These are phyloP conservation scores for Rhinoderma darwinii DNA, from an alignment of 2,113 vertebrate genomes.

Conservation along the genomic window DNA sequence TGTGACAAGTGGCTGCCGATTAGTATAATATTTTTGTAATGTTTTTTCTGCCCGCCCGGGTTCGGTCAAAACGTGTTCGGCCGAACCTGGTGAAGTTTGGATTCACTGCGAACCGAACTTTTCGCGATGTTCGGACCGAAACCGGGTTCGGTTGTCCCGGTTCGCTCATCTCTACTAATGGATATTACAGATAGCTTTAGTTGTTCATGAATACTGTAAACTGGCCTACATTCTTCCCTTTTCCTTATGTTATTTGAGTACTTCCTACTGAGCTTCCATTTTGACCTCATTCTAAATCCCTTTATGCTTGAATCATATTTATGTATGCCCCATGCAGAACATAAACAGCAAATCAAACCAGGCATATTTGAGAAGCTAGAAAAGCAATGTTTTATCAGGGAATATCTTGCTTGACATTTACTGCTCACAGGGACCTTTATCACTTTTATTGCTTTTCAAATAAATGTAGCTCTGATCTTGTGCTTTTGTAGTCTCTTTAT, in stretches of 20 bases:
- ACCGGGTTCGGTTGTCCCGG: no score
- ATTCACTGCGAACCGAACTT: no score
- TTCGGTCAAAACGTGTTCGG: no score
- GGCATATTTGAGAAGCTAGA: conserved; percentile 33
- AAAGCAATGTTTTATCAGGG: conserved; percentile 37
- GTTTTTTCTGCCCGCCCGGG: no score
- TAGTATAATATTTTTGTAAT: no score
- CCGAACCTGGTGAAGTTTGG: no score
- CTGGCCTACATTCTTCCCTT: no score
- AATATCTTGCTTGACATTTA: conserved; percentile 47
- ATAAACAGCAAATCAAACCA: conserved; percentile 40
- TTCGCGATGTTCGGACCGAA: no score
- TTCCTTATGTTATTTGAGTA: not conserved
- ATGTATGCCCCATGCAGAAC: conserved; percentile 13
- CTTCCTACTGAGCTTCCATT: not conserved
- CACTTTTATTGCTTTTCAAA: conserved; percentile 49
- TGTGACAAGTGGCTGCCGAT: no score
- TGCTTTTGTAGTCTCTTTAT: conserved; percentile 30
- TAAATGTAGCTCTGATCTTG: conserved; percentile 26
- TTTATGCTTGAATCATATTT: conserved; percentile 20
- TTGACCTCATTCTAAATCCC: conserved; percentile 16
- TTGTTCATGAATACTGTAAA: not conserved
- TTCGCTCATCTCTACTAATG: no score
- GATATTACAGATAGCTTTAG: not conserved
- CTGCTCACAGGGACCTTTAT: conserved; percentile 38